phyloP scores from a whole-genome alignment of 2,888 invertebrate species.

The Noctuana brunneofusca region DNA sequence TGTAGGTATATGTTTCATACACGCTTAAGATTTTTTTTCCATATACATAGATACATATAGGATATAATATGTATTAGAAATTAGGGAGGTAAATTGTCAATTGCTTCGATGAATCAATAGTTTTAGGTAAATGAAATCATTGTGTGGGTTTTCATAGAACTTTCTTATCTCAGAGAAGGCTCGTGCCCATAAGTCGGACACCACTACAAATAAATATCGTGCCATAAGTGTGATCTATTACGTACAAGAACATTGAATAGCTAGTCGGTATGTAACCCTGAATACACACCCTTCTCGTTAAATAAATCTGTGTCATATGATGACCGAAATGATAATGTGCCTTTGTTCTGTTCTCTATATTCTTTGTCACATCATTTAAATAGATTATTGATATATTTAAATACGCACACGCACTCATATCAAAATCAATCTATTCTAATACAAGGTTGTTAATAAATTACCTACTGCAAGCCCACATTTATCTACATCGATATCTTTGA shows the following conservation, averaged over 20 bases:
- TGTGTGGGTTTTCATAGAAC: no score
- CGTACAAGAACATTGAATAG: conserved; percentile 1
- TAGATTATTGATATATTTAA: conserved; percentile 33
- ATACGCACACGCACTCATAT: conserved; percentile 25
- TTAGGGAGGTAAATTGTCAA: no score
- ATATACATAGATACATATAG: no score
- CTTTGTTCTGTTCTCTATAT: conserved; percentile 30
- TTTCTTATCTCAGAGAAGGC: no score
- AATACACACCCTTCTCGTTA: conserved; percentile 33
- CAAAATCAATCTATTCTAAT: conserved; percentile 30
- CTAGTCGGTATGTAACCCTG: conserved; percentile 25
- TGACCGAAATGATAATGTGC: conserved; percentile 31
- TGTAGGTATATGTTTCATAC: background rate
- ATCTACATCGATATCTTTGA: conserved; percentile 33
- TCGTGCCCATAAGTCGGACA: background rate
- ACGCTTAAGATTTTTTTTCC: background rate
- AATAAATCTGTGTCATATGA: conserved; percentile 30
- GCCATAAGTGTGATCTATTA: background rate
- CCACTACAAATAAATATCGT: background rate
- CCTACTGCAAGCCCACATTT: conserved; percentile 29
- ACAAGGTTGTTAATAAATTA: conserved; percentile 34
- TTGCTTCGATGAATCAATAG: no score
- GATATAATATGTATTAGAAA: no score
- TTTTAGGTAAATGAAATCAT: no score
- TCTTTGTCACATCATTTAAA: conserved; percentile 30